These are phyloP conservation scores for Grammomys dolichurus DNA, from an alignment of 2,113 vertebrate species.

Conservation along the genomic window DNA sequence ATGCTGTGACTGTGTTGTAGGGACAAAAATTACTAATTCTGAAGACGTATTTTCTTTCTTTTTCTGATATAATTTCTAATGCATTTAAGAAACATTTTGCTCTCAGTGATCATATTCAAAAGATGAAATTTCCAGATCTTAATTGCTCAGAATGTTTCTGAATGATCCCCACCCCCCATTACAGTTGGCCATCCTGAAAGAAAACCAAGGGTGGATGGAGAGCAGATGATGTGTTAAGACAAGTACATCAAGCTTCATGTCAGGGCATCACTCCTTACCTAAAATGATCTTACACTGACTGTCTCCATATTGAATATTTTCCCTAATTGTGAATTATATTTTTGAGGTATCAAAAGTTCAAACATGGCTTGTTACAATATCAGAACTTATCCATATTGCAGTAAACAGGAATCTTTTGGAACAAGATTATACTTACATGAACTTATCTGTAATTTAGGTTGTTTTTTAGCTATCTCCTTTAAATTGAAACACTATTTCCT, in stretches of 20 bases:
- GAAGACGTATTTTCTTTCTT: background rate
- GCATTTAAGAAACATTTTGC: background rate
- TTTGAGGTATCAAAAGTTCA: background rate
- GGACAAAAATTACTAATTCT: background rate
- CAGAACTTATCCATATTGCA: background rate
- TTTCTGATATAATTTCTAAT: background rate
- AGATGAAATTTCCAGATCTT: background rate
- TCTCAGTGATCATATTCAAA: background rate
- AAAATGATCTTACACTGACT: background rate
- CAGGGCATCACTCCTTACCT: accelerated
- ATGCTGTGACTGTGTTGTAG: background rate
- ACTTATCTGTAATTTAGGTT: background rate
- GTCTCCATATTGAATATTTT: background rate
- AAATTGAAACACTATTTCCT: too few relatives aligned
- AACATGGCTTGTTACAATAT: background rate
- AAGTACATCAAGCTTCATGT: background rate
- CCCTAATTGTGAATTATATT: background rate
- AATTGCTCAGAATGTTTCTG: background rate
- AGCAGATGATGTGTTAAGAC: background rate
- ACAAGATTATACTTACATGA: accelerated
- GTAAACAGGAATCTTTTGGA: background rate
- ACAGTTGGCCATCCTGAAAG: background rate
- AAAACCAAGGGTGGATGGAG: background rate
- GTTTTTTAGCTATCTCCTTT: background rate
- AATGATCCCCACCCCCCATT: background rate